Base-by-base conservation (phyloP, 2,797 vertebrate species). In the Tangara arthus region DNA sequence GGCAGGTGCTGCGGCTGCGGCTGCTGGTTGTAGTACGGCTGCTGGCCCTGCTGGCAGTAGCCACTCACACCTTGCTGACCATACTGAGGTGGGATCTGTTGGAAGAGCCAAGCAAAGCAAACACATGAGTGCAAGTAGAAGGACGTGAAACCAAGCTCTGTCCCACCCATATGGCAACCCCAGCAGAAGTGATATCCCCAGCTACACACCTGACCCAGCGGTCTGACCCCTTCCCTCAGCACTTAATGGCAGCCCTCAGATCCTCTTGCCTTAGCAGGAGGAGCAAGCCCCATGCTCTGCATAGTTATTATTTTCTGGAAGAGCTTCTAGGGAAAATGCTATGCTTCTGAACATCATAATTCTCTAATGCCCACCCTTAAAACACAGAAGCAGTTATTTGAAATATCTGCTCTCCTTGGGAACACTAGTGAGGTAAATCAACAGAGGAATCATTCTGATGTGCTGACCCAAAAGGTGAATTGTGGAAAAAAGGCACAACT, bases 1-100 rank as follows among this genome's bases (percentile, higher is more conserved):
- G 98, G 98, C 97, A 99, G 97, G 87, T 98, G 98, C 7, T 98
- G 98, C 15, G 99, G 99, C 94, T 99, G 98, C 80, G 99, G 99
- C 95, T 99, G 98, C 96, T 99, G 98, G 98, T 98, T 99, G 98
- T 99, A 99, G 96, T 99, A 99, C 23, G 98, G 98, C 77, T 98
- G 98, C 97, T 98, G 98, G 94, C 98, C 98, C 91, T 98, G 98
- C 92, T 98, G 99, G 97, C 98, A 98, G 98, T 99, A 99, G 55
- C 98, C 97, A 5, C 98, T 98, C 66, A 98, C 97, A 90, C 97
- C 98, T 96, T 99, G 99, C 96, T 99, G 98, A 72, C 97, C 94
- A 18, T 99, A 99, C 97, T 99, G 99, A 87, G 99, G 98, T 2
- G 98, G 98, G 96, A 99, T 98, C 99, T 99, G 98, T 98, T 94